A percentile compares a stretch with the other conserved stretches of the same genome.
Conservation (phyloP, 2,888 invertebrate species). For the Pammene aurita region DNA sequence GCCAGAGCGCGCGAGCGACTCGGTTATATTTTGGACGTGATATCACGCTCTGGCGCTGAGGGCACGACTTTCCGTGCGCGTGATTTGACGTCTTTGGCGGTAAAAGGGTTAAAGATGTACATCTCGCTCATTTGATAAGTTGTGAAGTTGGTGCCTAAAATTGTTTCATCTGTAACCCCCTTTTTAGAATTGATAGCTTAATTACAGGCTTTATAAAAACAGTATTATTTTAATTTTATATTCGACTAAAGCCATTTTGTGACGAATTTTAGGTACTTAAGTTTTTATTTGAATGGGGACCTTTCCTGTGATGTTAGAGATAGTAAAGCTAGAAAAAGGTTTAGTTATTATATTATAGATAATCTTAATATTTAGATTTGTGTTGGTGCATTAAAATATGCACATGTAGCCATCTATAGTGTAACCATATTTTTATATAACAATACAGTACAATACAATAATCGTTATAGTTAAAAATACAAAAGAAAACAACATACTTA, state of each 20-base stretch:
- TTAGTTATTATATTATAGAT: conserved; percentile 15
- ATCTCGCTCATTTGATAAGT: background rate
- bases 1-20: no score
- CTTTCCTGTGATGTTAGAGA: conserved; percentile 63
- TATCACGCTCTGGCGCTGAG: no score
- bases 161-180: background rate
- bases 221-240: conserved; percentile 43
- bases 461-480: no score
- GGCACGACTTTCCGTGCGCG: no score
- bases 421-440: conserved; percentile 19
- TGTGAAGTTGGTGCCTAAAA: background rate
- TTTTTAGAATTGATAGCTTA: conserved; percentile 17
- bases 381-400: conserved; percentile 15
- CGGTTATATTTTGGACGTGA: no score
- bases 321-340: conserved; percentile 46
- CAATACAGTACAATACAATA: background rate
- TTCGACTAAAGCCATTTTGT: conserved; percentile 14
- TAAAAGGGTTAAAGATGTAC: no score
- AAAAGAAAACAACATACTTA: no score
- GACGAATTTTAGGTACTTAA: conserved; percentile 29
- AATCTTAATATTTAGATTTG: conserved; percentile 15
- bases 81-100: no score
- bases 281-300: conserved; percentile 48
- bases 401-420: background rate
- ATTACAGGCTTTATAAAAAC: conserved; percentile 35